These are phyloP conservation scores for Bovichtus variegatus DNA, from an alignment of 2,797 vertebrate genomes.

Conservation along the genomic window DNA sequence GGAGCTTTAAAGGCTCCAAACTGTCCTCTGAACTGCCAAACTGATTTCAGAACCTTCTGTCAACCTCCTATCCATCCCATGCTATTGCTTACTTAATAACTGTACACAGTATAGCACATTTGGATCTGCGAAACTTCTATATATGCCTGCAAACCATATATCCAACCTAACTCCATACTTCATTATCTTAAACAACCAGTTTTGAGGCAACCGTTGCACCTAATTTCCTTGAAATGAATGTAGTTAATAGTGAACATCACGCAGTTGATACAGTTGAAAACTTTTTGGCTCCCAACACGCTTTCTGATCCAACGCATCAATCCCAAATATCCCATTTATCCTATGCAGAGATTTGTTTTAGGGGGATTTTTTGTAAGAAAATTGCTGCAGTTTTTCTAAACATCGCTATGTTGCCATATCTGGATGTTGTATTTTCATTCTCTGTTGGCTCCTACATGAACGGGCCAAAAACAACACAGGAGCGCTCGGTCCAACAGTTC, in stretches of 20 bases:
- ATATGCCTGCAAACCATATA: constrained; percentile 16
- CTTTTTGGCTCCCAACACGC: constrained; percentile 34
- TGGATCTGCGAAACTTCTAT: constrained; percentile 18
- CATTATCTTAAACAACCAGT: neutral
- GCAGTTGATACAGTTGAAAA: constrained; percentile 27
- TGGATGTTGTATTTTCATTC: constrained; percentile 48
- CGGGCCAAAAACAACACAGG: constrained; percentile 59
- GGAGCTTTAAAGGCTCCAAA: constrained; percentile 79
- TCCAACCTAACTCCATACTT: neutral
- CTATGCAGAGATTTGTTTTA: neutral
- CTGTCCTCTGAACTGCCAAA: constrained; percentile 77
- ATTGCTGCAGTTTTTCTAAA: constrained; percentile 27
- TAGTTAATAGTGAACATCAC: neutral
- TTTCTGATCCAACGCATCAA: constrained; percentile 28
- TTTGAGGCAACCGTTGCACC: constrained; percentile 14
- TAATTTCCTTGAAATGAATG: neutral
- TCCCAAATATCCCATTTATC: constrained; percentile 42
- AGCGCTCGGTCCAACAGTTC: constrained; percentile 32
- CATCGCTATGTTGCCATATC: constrained; percentile 40
- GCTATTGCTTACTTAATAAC: constrained; percentile 65
- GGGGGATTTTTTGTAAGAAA: constrained; percentile 1
- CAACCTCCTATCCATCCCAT: constrained; percentile 61
- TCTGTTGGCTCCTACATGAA: constrained; percentile 19
- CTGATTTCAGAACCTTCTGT: constrained; percentile 79
- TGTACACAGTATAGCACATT: constrained; percentile 57